Conservation (phyloP, 2,113 vertebrate genomes). For the Oplegnathus fasciatus region DNA sequence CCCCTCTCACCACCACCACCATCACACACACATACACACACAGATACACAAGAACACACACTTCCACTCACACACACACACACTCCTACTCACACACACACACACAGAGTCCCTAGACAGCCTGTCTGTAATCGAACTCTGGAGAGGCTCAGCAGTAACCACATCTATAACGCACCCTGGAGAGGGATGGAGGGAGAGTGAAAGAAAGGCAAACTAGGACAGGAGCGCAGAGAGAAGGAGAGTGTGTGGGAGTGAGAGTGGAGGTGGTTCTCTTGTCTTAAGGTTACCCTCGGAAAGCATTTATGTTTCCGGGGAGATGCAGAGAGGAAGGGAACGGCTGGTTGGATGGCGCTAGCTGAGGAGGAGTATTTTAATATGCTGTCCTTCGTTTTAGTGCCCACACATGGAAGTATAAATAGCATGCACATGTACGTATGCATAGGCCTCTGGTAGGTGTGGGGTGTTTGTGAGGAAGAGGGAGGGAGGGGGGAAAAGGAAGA, state of each 20-base stretch:
- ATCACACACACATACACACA: conserved; percentile 1
- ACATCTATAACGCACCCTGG: conserved; percentile 71
- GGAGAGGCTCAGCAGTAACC: conserved; percentile 76
- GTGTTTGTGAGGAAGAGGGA: conserved; percentile 42
- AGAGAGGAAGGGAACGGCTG: conserved; percentile 61
- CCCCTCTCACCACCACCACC: conserved; percentile 33
- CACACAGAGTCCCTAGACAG: conserved; percentile 63
- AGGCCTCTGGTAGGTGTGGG: conserved; percentile 67
- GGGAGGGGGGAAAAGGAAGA: conserved; percentile 26
- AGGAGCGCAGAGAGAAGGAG: conserved; percentile 59
- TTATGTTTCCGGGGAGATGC: conserved; percentile 71
- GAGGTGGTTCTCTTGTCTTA: conserved; percentile 82
- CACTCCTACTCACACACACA: conserved; percentile 9
- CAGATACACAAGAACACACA: conserved; percentile 43
- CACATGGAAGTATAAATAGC: conserved; percentile 80
- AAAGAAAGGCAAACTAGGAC: conserved; percentile 71
- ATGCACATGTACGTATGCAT: conserved; percentile 54
- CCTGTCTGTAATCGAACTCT: conserved; percentile 73
- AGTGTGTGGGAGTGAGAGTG: conserved; percentile 72
- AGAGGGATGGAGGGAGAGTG: conserved; percentile 63
- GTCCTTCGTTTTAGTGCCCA: conserved; percentile 79
- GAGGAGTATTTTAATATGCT: conserved; percentile 80
- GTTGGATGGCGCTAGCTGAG: conserved; percentile 61
- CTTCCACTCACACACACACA: conserved; percentile 18
- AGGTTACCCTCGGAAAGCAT: conserved; percentile 78